These are phyloP conservation scores for Lasioglossum pauxillum DNA, from an alignment of 2,888 invertebrate genomes.

Conservation along the genomic window DNA sequence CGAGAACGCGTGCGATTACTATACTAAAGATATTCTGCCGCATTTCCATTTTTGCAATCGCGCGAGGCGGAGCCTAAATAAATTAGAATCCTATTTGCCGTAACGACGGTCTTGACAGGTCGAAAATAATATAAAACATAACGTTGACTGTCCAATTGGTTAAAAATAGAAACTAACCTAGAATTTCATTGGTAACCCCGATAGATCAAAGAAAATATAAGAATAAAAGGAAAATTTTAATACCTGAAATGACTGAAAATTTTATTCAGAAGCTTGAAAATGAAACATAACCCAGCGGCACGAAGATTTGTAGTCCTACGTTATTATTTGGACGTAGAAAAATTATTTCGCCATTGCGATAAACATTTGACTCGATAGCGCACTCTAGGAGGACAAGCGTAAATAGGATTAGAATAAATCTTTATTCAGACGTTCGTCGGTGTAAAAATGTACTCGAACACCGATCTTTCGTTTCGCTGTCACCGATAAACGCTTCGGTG, in stretches of 20 bases:
- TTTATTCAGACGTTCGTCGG: not conserved
- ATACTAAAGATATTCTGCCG: not conserved
- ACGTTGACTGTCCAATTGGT: not conserved
- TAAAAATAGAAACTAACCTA: not conserved
- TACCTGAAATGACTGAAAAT: not conserved
- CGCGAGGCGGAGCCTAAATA: not conserved
- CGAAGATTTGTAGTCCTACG: no score
- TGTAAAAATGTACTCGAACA: not conserved
- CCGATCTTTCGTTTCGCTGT: not conserved
- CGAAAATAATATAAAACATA: not conserved
- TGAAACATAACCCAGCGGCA: not conserved
- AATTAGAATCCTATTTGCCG: not conserved
- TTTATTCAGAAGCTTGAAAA: not conserved
- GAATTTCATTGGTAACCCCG: not conserved
- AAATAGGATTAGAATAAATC: not conserved
- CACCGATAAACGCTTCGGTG: conserved; percentile 20
- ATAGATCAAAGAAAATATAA: not conserved
- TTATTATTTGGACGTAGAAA: not conserved
- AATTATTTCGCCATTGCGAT: not conserved
- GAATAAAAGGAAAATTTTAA: not conserved
- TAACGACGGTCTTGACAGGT: not conserved
- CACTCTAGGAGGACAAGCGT: not conserved
- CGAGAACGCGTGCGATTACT: not conserved
- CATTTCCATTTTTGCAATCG: not conserved
- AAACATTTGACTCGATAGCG: not conserved